A percentile compares a stretch with the other conserved stretches of the same genome.
These are phyloP conservation scores for Opisthocomus hoazin DNA, from an alignment of 2,113 vertebrate species.

Conservation along the genomic window DNA sequence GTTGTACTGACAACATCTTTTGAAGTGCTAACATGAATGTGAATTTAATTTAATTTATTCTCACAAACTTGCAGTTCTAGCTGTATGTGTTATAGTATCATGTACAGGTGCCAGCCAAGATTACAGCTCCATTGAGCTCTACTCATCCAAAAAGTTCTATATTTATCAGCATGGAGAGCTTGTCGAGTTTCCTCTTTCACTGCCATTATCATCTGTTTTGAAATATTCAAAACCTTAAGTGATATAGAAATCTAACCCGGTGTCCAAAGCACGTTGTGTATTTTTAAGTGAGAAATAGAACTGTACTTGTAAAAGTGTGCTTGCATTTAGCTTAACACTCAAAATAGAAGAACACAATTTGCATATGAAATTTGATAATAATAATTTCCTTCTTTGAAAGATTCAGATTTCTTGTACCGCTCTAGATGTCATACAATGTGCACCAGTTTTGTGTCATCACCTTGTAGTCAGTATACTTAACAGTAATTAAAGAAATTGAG, in stretches of 20 bases:
- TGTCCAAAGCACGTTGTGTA: constrained; percentile 39
- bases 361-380: neutral
- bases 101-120: constrained; percentile 58
- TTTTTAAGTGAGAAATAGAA: constrained; percentile 51
- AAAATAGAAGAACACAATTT: constrained; percentile 19
- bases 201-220: constrained; percentile 50
- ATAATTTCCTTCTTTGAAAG: neutral
- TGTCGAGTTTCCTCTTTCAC: constrained; percentile 31
- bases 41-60: constrained; percentile 61
- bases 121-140: constrained; percentile 22
- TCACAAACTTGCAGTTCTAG: constrained; percentile 45
- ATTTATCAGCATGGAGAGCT: constrained; percentile 35
- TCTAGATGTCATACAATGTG: neutral
- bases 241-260: constrained; percentile 33
- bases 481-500: neutral
- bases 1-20: constrained; percentile 58
- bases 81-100: constrained; percentile 51
- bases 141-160: constrained; percentile 37
- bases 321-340: constrained; percentile 13
- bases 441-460: neutral
- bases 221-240: constrained; percentile 57
- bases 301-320: constrained; percentile 25
- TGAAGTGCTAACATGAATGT: constrained; percentile 49
- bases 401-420: neutral
- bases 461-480: neutral